phyloP scores from a whole-genome alignment of 2,797 vertebrate genomes.

The Geotrypetes seraphini region DNA sequence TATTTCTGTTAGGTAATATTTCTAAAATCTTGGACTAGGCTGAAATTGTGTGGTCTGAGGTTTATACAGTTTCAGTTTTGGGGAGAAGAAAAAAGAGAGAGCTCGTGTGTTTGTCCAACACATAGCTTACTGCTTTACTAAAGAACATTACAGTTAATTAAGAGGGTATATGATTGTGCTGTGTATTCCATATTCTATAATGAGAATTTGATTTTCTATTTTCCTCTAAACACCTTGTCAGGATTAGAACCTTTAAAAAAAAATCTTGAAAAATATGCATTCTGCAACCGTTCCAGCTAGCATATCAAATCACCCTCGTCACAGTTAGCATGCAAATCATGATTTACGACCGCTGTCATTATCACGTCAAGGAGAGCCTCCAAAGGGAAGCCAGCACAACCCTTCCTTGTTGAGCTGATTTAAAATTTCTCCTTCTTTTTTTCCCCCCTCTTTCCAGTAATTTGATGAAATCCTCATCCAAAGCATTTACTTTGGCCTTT shows the following conservation, averaged over 20 bases:
- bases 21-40: too few species aligned
- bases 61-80: too few species aligned
- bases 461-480: slow-evolving; percentile 20
- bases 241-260: slow-evolving; percentile 11
- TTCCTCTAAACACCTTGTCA: not conserved
- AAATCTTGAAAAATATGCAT: slow-evolving; percentile 15
- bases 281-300: slow-evolving; percentile 10
- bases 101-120: too few species aligned
- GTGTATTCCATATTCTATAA: slow-evolving; percentile 10
- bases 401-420: slow-evolving; percentile 24
- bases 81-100: too few species aligned
- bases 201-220: slow-evolving; percentile 5
- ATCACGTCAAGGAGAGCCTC: slow-evolving; percentile 11
- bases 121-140: too few species aligned
- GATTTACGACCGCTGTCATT: slow-evolving; percentile 34
- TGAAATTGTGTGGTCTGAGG: too few species aligned
- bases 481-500: slow-evolving; percentile 13
- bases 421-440: slow-evolving; percentile 8
- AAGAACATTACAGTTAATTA: too few species aligned
- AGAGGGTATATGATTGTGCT: too few species aligned
- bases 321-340: slow-evolving; percentile 30
- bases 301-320: slow-evolving; percentile 14
- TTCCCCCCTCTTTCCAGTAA: not conserved
- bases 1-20: too few species aligned
- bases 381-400: slow-evolving; percentile 16